A percentile compares a stretch with the other conserved stretches of the same genome.
Conservation (phyloP, 1,140 invertebrate species). For the Pteromalus puparum region DNA sequence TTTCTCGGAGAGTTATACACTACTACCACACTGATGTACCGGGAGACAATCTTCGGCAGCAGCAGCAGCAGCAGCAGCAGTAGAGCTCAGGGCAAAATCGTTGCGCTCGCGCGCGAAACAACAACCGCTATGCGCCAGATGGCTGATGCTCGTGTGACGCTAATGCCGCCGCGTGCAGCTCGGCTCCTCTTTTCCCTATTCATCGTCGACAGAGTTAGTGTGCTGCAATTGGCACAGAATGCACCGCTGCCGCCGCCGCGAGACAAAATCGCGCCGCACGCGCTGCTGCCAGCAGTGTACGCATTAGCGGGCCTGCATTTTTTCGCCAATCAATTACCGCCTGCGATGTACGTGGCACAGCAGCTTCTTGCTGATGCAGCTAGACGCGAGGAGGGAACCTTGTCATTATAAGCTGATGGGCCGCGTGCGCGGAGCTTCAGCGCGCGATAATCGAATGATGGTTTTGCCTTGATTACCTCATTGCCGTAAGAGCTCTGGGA, state of each 20-base stretch:
- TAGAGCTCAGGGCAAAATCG: conserved; percentile 18
- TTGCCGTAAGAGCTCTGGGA: background rate
- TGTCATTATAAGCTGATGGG: background rate
- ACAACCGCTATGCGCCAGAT: conserved; percentile 34
- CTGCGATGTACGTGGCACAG: background rate
- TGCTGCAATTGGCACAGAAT: conserved; percentile 17
- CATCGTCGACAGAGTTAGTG: background rate
- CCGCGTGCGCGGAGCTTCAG: background rate
- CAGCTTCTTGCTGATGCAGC: background rate
- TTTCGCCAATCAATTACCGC: conserved; percentile 24
- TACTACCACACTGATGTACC: background rate
- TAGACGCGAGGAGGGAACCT: background rate
- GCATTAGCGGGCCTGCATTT: conserved; percentile 1
- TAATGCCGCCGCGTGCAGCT: background rate
- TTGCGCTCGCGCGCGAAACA: background rate
- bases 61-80: background rate
- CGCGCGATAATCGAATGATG: conserved; percentile 28
- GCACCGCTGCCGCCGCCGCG: background rate
- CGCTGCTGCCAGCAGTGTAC: background rate
- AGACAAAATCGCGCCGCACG: conserved; percentile 2
- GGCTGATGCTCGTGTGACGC: conserved; percentile 8
- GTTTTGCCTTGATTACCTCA: conserved; percentile 37
- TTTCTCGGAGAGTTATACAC: conserved; percentile 27
- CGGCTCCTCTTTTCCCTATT: conserved; percentile 8
- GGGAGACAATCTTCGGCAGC: background rate